Percentiles rank a stretch among this genome's conserved stretches.
Conservation (phyloP, 2,888 invertebrate genomes). For the Seira ritae region DNA sequence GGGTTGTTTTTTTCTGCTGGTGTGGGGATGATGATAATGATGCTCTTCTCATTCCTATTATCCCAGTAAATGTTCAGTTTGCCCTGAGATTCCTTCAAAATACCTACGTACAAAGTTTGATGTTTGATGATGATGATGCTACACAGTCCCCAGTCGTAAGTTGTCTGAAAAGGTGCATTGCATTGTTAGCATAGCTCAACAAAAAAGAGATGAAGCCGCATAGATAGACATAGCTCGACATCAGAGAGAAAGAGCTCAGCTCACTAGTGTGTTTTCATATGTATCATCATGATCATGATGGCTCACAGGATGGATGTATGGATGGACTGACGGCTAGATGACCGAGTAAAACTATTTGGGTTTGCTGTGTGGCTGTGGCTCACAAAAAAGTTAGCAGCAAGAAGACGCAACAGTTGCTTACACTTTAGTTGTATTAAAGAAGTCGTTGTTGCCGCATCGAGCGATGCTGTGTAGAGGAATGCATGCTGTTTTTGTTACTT, state of each 20-base stretch:
- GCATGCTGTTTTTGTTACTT: background rate
- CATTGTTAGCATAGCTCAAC: slow-evolving; percentile 42
- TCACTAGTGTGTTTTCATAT: slow-evolving; percentile 10
- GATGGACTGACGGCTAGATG: slow-evolving; percentile 63
- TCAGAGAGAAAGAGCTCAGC: background rate
- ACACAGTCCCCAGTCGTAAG: background rate
- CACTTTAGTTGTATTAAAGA: slow-evolving; percentile 42
- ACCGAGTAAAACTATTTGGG: slow-evolving; percentile 72
- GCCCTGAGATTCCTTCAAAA: slow-evolving; percentile 5
- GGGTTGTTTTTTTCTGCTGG: background rate
- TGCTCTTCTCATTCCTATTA: slow-evolving; percentile 3
- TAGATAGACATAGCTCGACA: slow-evolving; percentile 11
- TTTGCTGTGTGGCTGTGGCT: slow-evolving; percentile 55
- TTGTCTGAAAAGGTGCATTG: background rate
- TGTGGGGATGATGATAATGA: background rate
- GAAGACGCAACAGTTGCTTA: slow-evolving; percentile 44
- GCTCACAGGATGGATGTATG: slow-evolving; percentile 34
- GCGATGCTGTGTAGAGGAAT: slow-evolving; percentile 8
- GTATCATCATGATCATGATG: slow-evolving; percentile 23
- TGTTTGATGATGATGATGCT: no score
- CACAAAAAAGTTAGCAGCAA: slow-evolving; percentile 15
- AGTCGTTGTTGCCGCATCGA: slow-evolving; percentile 37
- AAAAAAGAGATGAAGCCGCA: slow-evolving; percentile 35
- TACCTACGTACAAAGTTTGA: background rate
- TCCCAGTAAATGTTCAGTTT: slow-evolving; percentile 5